These are phyloP conservation scores for Trachymyrmex cornetzi DNA, from an alignment of 1,140 invertebrate genomes.

Conservation along the genomic window DNA sequence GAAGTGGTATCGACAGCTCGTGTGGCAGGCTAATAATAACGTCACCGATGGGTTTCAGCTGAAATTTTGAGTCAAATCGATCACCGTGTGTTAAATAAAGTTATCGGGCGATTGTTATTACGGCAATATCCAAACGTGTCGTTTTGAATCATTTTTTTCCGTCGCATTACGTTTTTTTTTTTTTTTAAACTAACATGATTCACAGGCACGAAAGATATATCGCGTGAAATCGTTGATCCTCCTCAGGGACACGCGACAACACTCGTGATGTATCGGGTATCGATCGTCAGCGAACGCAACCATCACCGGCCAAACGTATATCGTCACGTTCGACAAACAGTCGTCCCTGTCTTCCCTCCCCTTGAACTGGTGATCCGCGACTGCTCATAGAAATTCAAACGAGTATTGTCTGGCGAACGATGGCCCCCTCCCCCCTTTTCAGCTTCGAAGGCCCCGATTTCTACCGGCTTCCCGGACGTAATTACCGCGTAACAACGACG, in stretches of 20 bases:
- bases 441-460: slow-evolving; percentile 58
- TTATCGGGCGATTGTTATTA: background rate
- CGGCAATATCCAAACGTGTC: background rate
- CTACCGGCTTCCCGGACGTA: slow-evolving; percentile 59
- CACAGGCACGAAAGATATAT: slow-evolving; percentile 7
- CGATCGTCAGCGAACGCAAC: background rate
- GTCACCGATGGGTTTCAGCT: background rate
- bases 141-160: background rate
- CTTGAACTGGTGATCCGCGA: slow-evolving; percentile 45
- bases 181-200: slow-evolving; percentile 24
- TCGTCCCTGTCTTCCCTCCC: slow-evolving; percentile 10
- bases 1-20: slow-evolving; percentile 47
- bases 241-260: slow-evolving; percentile 3
- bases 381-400: slow-evolving; percentile 71
- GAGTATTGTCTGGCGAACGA: slow-evolving; percentile 67
- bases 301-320: slow-evolving; percentile 58
- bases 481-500: slow-evolving; percentile 59
- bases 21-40: slow-evolving; percentile 46
- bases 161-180: background rate
- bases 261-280: slow-evolving; percentile 51
- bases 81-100: background rate
- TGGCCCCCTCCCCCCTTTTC: background rate
- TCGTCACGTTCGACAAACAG: slow-evolving; percentile 72
- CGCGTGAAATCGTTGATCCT: slow-evolving; percentile 60
- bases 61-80: slow-evolving; percentile 16